phyloP scores from a whole-genome alignment of 2,888 invertebrate species.

The Lycia hirtaria region DNA sequence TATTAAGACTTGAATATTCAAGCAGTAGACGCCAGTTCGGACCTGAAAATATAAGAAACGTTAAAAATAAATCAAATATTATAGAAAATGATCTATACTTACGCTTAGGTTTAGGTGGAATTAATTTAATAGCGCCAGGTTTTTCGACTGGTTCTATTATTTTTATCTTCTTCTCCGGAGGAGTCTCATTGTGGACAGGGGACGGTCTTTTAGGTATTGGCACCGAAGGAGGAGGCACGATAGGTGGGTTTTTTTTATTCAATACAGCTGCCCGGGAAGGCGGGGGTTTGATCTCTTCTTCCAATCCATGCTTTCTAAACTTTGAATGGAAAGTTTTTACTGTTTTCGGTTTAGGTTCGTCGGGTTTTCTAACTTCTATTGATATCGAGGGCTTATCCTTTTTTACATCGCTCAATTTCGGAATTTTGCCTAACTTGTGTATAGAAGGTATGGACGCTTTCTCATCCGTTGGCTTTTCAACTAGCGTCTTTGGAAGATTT shows the following conservation, averaged over 20 bases:
- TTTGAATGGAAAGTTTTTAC: constrained; percentile 96
- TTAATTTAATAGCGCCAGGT: constrained; percentile 93
- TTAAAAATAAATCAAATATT: constrained; percentile 57
- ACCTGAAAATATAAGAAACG: constrained; percentile 78
- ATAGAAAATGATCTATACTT: constrained; percentile 85
- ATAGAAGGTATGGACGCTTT: constrained; percentile 88
- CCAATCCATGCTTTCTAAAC: constrained; percentile 95
- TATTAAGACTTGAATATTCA: constrained; percentile 53
- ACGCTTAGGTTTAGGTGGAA: constrained; percentile 96
- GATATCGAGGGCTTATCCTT: constrained; percentile 92
- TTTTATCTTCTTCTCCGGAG: constrained; percentile 92
- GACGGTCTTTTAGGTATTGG: constrained; percentile 80
- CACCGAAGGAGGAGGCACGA: constrained; percentile 75
- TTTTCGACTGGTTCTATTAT: constrained; percentile 87
- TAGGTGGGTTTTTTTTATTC: constrained; percentile 80
- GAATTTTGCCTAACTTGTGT: constrained; percentile 91
- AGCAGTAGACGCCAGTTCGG: constrained; percentile 47
- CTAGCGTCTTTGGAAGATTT: constrained; percentile 67
- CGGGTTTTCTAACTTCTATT: constrained; percentile 91
- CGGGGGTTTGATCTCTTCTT: constrained; percentile 95
- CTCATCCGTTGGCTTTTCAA: constrained; percentile 87
- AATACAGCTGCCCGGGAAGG: constrained; percentile 89
- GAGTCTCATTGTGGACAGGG: constrained; percentile 78
- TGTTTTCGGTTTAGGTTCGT: constrained; percentile 92
- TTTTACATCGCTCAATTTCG: constrained; percentile 87